Evolutionary conservation across 2,113 vertebrate species (phyloP).

Genomic region (Thymallus thymallus): DNA sequence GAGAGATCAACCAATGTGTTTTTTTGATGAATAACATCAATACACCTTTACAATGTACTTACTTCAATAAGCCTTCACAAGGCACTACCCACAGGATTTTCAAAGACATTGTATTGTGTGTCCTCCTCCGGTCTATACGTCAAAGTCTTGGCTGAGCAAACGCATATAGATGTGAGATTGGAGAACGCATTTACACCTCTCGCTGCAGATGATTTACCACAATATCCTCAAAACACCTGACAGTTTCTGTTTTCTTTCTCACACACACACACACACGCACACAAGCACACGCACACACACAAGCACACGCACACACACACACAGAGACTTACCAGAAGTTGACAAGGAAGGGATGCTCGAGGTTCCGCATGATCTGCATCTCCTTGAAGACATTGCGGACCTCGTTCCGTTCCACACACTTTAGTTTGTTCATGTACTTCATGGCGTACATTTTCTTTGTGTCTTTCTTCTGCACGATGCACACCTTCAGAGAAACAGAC

Average conservation of each 20-base stretch:
- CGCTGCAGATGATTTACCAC: too few species aligned
- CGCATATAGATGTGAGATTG: too few species aligned
- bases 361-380: slow-evolving; percentile 95
- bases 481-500: slow-evolving; percentile 77
- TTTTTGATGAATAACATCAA: too few species aligned
- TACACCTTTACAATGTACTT: too few species aligned
- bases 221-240: too few species aligned
- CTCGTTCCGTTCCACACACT: slow-evolving; percentile 95
- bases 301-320: not conserved
- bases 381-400: slow-evolving; percentile 97
- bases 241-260: too few species aligned
- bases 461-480: slow-evolving; percentile 96
- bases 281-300: not conserved
- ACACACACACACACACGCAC: too few species aligned
- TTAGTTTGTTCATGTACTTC: slow-evolving; percentile 99
- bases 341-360: slow-evolving; percentile 95
- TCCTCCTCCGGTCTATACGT: not conserved
- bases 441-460: slow-evolving; percentile 99
- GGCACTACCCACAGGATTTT: too few species aligned
- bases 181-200: too few species aligned
- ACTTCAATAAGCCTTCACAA: too few species aligned
- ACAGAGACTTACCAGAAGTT: slow-evolving; percentile 85
- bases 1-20: too few species aligned
- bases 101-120: not conserved
- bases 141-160: too few species aligned